Conservation (phyloP, 92 coral and sea anemone species). For the Muricea muricata region DNA sequence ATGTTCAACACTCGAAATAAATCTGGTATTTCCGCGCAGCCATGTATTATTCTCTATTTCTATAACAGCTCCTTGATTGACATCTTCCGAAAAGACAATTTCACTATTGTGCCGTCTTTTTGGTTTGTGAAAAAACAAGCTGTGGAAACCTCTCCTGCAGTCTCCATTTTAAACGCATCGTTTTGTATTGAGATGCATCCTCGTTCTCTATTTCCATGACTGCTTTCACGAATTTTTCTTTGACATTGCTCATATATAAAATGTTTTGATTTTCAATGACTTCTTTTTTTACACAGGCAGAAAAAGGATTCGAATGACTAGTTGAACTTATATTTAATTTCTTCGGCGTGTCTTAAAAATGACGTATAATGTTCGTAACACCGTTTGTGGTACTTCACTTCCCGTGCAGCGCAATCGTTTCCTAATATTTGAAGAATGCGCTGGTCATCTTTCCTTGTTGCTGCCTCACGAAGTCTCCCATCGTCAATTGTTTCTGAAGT, state of each 20-base stretch:
- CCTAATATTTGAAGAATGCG: conserved; percentile 57
- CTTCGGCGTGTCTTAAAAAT: conserved; percentile 33
- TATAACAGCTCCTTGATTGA: conserved; percentile 11
- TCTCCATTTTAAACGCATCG: conserved; percentile 36
- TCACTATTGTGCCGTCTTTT: conserved; percentile 36
- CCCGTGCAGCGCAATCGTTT: no score
- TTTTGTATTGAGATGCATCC: conserved; percentile 59
- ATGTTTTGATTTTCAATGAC: conserved; percentile 28
- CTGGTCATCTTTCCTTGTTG: conserved; percentile 57
- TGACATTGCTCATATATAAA: conserved; percentile 8
- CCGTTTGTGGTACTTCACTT: no score
- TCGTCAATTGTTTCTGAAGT: conserved; percentile 56
- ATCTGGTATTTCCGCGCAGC: no score
- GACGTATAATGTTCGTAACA: conserved; percentile 45
- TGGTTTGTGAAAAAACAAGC: conserved; percentile 56
- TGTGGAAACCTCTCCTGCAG: conserved; percentile 49
- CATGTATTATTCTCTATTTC: no score
- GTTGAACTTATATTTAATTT: conserved; percentile 5
- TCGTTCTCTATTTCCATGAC: conserved; percentile 45
- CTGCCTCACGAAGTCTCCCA: conserved; percentile 60
- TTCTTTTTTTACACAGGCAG: conserved; percentile 40
- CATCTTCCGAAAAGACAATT: conserved; percentile 38
- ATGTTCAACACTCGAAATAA: no score
- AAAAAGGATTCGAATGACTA: conserved; percentile 46
- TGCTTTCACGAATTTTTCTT: conserved; percentile 55